Conservation (phyloP, 2,113 vertebrate genomes). For the Eleginops maclovinus region DNA sequence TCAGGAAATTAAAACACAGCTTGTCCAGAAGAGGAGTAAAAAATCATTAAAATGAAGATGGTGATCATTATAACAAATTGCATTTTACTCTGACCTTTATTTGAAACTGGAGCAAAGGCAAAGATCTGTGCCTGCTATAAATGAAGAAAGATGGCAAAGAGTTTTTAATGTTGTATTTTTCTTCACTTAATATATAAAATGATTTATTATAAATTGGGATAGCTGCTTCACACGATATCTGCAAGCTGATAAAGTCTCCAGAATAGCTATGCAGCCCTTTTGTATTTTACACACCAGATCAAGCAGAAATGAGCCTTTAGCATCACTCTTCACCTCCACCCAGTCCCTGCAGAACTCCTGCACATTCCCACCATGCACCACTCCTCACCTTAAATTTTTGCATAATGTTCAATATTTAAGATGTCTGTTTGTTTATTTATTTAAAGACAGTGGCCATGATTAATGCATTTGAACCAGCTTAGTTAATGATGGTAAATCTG, state of each 20-base stretch:
- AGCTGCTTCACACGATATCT: not conserved
- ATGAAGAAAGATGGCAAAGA: conserved; percentile 21
- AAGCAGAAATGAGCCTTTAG: conserved; percentile 21
- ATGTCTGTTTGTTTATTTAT: not conserved
- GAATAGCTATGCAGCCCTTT: conserved; percentile 2
- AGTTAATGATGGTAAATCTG: conserved; percentile 23
- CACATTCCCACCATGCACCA: not conserved
- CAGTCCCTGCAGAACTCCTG: conserved; percentile 4
- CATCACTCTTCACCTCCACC: conserved; percentile 26
- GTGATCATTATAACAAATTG: not conserved
- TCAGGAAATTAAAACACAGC: not conserved
- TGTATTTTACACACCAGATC: conserved; percentile 25
- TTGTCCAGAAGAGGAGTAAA: not conserved
- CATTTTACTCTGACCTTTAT: not conserved
- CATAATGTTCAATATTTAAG: not conserved
- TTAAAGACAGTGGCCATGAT: not conserved
- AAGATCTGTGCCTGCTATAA: conserved; percentile 15
- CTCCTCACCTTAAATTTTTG: not conserved
- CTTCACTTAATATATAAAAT: conserved; percentile 7
- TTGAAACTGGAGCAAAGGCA: conserved; percentile 9
- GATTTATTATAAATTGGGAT: not conserved
- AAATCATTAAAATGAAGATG: not conserved
- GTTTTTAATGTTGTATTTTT: not conserved
- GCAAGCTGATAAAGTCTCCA: not conserved
- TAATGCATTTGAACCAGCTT: conserved; percentile 16